Evolutionary conservation across 2,888 invertebrate genomes (phyloP), one percentile per base, ranked within the genome.

Genomic region (Andricus curvator): DNA sequence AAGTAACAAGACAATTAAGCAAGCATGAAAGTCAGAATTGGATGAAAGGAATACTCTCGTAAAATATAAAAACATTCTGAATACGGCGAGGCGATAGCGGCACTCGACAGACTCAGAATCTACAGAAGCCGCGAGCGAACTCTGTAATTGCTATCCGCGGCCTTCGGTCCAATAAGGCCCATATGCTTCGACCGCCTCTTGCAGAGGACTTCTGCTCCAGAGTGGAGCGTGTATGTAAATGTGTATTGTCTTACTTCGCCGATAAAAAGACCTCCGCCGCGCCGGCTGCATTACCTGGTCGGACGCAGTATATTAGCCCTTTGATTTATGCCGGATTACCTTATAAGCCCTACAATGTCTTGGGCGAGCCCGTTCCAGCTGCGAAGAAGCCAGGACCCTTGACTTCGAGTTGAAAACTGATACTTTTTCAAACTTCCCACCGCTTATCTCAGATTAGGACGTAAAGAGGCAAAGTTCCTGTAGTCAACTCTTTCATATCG

Each of bases 251-350:
- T 91, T 90, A 91, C 89, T 88, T 85, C 84, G 87, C 86, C 89
- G 90, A 91, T 91, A 90, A 91, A 83, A 90, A 91, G 90, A 90
- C 88, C 89, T 88, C 87, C 89, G 87, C 86, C 88, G 86, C 84
- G 85, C 85, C 85, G 89, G 89, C 88, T 88, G 89, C 89, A 89
- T 90, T 91, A 89, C 89, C 88, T 88, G 84, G 74, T 83, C 85
- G 66, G 77, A 82, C 85, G 88, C 87, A 88, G 89, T 90, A 90
- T 91, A 91, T 91, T 92, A 91, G 91, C 89, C 88, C 91, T 92
- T 92, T 92, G 92, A 92, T 92, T 92, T 91, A 91, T 91, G 87
- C 89, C 88, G 89, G 88, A 89, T 90, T 88, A 87, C 91, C 91
- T 90, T 91, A 90, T 91, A 91, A 89, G 90, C 88, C 86, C 88